Base-by-base conservation (phyloP, 1,140 invertebrate species). In the Belonocnema kinseyi region DNA sequence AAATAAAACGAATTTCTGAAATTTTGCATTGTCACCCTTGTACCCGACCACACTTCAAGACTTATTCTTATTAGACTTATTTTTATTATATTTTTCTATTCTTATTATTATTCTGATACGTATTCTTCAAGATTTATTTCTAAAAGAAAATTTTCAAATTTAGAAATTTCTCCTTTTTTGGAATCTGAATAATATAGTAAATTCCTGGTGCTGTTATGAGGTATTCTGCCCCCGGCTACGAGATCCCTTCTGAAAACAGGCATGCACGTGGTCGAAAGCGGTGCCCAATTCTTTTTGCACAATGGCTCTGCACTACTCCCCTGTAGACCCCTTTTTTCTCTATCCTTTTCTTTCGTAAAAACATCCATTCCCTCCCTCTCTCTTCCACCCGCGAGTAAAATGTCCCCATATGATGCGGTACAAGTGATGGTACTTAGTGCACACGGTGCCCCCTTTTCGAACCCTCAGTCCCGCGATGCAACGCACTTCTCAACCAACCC, bases 261-360 rank as follows among this genome's bases (percentile, higher is more conserved):
- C 12, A 66, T 33, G 16, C 58, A 66, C 58, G 58, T 66, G 58
- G 58, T 66, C 40, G 58, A 66, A 66, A 66, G 26, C 61, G n/a
- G 61, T 66, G 61, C 61, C 61, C 61, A 66, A 66, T 66, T 66
- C 61, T 66, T 66, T 66, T 66, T 40, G 61, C 61, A 66, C 61
- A 66, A 66, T 66, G 10, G 61, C 61, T 66, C 61, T 66, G 56
- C 56, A 61, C 40, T 61, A 14, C 61, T 66, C 61, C 61, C 61
- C 14, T 66, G 33, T 12, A 12, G 61, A 66, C 61, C 61, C 61
- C n/a, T 66, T 66, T 66, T 56, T 56, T 56, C 53, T 12, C 16
- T 21, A 21, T 56, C 61, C 61, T 66, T 66, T 66, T 66, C 61
- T 66, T 14, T n/a, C 40, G 46, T 40, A 5, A 12, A n/a, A 16